Base-by-base conservation (phyloP, 2,888 invertebrate species). In the Athripsodes cinereus region DNA sequence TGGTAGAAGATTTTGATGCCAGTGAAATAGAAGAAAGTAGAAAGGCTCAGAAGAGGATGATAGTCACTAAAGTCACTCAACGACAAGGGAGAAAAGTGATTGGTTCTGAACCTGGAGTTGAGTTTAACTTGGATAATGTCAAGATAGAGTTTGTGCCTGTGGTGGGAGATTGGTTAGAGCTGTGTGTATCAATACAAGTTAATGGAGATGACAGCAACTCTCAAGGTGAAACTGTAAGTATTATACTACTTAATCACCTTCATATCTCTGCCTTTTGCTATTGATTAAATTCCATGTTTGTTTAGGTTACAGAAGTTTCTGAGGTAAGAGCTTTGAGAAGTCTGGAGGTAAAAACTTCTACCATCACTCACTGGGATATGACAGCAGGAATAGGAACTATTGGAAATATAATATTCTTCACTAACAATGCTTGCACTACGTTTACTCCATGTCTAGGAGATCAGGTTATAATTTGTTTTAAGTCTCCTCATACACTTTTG, bases 81-180 rank as follows among this genome's bases (percentile, higher is more conserved):
- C 70, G 74, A 64, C 63, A 70, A 34, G 71, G 74, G n/a, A 69
- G 77, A 2, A 58, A 66, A 58, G 72, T 78, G 1, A 69, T 67
- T 51, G 75, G 87, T 0, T 79, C 80, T 54, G 80, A 82, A 11
- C 75, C 73, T 65, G 75, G 82, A 57, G 67, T 86, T n/a, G 75
- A 71, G 55, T 74, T 88, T 52, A 78, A 81, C 67, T 72, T 90
- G 52, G 84, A 89, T 67, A 70, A 77, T 51, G 78, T 87, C 1
- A 72, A 76, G 63, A 79, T 83, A 2, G 81, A 81, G 53, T 86
- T 89, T 69, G 70, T 87, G 44, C 89, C 89, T 1, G 71, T 83
- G 18, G 73, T 80, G 62, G 90, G 90, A 1, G 90, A 90, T 69
- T 85, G 85, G 78, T 67, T 90, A 19, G 80, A 81, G 68, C 67